Evolutionary conservation across 2,113 vertebrate genomes (phyloP).

Genomic region (Coturnix japonica): DNA sequence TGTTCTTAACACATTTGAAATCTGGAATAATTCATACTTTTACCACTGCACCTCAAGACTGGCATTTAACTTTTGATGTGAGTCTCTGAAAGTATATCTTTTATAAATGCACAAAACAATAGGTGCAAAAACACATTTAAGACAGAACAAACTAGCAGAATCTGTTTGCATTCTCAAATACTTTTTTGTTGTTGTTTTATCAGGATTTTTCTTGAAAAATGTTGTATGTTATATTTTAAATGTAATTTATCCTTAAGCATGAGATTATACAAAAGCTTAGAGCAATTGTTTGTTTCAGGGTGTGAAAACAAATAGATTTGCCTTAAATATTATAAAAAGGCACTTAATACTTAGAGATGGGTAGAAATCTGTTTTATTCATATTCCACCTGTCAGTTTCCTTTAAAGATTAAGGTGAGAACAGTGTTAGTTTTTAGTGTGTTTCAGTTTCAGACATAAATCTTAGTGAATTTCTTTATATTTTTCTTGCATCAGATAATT

Average conservation of each 20-base stretch:
- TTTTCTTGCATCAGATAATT: neutral
- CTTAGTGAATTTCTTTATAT: neutral
- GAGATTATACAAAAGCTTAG: neutral
- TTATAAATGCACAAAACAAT: neutral
- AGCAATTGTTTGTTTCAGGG: neutral
- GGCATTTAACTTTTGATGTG: neutral
- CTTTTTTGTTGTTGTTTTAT: neutral
- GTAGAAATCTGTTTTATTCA: neutral
- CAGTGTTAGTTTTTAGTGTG: neutral
- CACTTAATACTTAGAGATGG: neutral
- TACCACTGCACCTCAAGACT: neutral
- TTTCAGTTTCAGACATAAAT: neutral
- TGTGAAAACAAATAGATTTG: neutral
- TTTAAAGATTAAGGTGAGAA: neutral
- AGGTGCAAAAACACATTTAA: neutral
- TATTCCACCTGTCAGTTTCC: neutral
- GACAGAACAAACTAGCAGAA: neutral
- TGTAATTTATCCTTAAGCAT: neutral
- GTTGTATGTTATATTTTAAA: neutral
- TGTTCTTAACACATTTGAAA: neutral
- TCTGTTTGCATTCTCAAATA: neutral
- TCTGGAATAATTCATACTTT: neutral
- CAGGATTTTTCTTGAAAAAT: neutral
- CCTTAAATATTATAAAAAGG: neutral
- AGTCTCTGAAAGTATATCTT: neutral